These are phyloP conservation scores for Speoplatyrhinus poulsoni DNA, from an alignment of 2,113 vertebrate species.

Conservation along the genomic window DNA sequence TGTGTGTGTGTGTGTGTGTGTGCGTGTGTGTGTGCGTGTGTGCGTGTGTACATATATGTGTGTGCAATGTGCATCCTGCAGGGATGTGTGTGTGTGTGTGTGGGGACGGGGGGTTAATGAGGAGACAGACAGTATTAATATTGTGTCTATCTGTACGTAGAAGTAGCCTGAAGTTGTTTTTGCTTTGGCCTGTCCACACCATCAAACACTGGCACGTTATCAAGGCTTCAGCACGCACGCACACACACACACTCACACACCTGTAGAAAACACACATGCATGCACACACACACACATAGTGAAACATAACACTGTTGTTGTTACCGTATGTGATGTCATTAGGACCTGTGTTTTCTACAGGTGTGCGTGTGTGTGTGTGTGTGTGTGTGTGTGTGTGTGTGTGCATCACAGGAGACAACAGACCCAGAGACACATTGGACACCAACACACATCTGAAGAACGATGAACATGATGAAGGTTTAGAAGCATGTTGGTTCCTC, in stretches of 20 bases:
- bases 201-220: not conserved
- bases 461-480: too few species aligned
- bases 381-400: conserved; percentile 6
- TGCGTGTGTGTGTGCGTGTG: not conserved
- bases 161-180: too few species aligned
- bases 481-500: too few species aligned
- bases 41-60: too few species aligned
- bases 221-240: conserved; percentile 1
- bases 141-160: too few species aligned
- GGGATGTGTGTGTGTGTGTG: too few species aligned
- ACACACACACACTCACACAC: conserved; percentile 6
- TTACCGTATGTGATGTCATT: not conserved
- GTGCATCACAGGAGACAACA: not conserved
- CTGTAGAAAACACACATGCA: conserved; percentile 7
- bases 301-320: conserved; percentile 1
- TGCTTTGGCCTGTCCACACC: too few species aligned
- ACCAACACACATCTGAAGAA: too few species aligned
- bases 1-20: not conserved
- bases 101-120: too few species aligned
- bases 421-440: too few species aligned
- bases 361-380: conserved; percentile 8
- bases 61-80: too few species aligned
- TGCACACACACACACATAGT: conserved; percentile 2
- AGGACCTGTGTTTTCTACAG: not conserved
- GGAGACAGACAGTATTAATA: too few species aligned